phyloP scores from a whole-genome alignment of 1,140 invertebrate species.

The Calephelis virginiensis region DNA sequence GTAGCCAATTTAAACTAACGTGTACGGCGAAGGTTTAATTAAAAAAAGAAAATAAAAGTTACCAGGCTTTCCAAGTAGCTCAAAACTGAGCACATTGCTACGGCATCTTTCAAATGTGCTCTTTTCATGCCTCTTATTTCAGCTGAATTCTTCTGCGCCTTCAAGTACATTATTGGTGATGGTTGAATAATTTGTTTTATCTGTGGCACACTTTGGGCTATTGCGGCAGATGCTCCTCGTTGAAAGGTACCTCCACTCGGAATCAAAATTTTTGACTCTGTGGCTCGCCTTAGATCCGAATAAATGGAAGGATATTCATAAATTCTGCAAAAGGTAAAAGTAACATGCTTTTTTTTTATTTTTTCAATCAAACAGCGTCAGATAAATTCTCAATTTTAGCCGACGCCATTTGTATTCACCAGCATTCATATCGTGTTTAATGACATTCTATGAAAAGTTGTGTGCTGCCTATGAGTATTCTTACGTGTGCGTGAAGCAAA shows the following conservation, averaged over 20 bases:
- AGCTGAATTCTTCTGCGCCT: constrained; percentile 90
- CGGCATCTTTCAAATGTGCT: constrained; percentile 91
- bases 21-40: too few species aligned
- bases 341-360: neutral
- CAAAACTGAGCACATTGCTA: constrained; percentile 94
- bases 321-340: constrained; percentile 73
- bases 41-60: neutral
- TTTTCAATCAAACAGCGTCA: neutral
- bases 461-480: too few species aligned
- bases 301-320: constrained; percentile 85
- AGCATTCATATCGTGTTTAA: too few species aligned
- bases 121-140: constrained; percentile 93
- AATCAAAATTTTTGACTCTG: constrained; percentile 83
- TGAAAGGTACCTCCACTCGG: constrained; percentile 85
- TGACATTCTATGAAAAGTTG: too few species aligned
- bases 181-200: constrained; percentile 80
- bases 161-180: constrained; percentile 89
- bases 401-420: too few species aligned
- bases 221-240: constrained; percentile 86
- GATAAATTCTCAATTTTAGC: too few species aligned
- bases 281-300: constrained; percentile 83
- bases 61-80: constrained; percentile 86
- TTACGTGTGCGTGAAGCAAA: too few species aligned
- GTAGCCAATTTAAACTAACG: too few species aligned
- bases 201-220: constrained; percentile 82